These are phyloP conservation scores for Beroe ovata DNA, from an alignment of 37 sponge, comb jelly and placozoan species.

Conservation along the genomic window DNA sequence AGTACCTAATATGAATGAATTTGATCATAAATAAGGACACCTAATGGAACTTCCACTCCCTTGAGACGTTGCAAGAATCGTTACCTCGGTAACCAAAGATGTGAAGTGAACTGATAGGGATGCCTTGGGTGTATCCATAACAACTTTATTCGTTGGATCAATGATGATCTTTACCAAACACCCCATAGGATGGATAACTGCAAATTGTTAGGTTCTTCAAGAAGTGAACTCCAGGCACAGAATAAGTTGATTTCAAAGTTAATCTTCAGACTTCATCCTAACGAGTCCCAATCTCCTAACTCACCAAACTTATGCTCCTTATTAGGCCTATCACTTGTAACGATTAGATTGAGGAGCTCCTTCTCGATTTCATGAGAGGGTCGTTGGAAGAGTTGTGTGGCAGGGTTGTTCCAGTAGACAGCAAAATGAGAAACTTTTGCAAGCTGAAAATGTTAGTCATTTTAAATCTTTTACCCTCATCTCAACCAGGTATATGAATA, in stretches of 20 bases:
- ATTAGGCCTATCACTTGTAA: slow-evolving; percentile 14
- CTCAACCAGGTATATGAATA: no score
- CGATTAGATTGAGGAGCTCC: slow-evolving; percentile 30
- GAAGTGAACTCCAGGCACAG: no score
- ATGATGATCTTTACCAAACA: slow-evolving; percentile 48
- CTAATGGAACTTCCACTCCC: no score
- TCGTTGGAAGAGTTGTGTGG: background rate
- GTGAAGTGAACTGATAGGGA: slow-evolving; percentile 10
- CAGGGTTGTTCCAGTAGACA: slow-evolving; percentile 66
- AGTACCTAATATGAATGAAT: no score
- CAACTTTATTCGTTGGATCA: slow-evolving; percentile 39
- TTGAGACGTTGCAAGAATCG: no score
- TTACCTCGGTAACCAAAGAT: slow-evolving; percentile 43
- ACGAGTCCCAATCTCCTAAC: background rate
- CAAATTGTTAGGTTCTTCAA: no score
- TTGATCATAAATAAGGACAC: no score
- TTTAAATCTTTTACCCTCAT: no score
- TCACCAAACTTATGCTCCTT: slow-evolving; percentile 29
- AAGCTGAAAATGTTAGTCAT: no score
- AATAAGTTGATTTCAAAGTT: no score
- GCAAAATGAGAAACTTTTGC: slow-evolving; percentile 3
- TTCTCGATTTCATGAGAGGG: background rate
- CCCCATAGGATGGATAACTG: slow-evolving; percentile 62
- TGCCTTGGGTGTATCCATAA: slow-evolving; percentile 24
- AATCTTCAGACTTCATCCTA: no score